Evolutionary conservation across 2,113 vertebrate species (phyloP).

Genomic region (Xiphophorus hellerii): DNA sequence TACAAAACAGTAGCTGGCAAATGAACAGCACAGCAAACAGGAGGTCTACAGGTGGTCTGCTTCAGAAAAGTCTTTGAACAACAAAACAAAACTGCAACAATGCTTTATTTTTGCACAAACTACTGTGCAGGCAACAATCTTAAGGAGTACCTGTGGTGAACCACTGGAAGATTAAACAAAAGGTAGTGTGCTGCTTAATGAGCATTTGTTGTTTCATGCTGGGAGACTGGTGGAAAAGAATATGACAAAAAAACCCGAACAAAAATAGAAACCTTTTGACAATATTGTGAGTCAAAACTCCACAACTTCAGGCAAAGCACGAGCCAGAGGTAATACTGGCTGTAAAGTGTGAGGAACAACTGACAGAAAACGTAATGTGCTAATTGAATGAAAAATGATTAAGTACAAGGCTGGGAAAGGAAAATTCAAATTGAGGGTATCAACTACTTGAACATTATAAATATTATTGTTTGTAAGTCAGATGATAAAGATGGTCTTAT

Average conservation of each 20-base stretch:
- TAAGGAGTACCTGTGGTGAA: neutral
- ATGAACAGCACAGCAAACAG: conserved; percentile 12
- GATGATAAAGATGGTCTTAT: neutral
- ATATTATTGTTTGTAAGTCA: neutral
- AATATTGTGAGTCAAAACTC: neutral
- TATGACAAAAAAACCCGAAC: neutral
- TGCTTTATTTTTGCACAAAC: neutral
- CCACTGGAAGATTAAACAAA: neutral
- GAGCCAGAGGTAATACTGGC: neutral
- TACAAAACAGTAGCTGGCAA: conserved; percentile 20
- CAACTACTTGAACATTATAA: neutral
- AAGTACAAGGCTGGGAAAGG: neutral
- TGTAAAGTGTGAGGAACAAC: neutral
- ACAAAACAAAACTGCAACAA: neutral
- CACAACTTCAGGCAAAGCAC: neutral
- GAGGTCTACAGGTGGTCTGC: conserved; percentile 18
- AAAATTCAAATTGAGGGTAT: neutral
- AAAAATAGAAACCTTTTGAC: neutral
- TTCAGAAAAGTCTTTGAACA: neutral
- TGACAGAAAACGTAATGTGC: neutral
- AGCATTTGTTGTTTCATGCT: neutral
- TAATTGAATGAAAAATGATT: neutral
- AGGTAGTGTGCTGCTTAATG: neutral
- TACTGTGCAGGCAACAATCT: neutral
- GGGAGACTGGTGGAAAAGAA: neutral